These are phyloP conservation scores for Heliopora coerulea DNA, from an alignment of 92 coral and sea anemone species.

Conservation along the genomic window DNA sequence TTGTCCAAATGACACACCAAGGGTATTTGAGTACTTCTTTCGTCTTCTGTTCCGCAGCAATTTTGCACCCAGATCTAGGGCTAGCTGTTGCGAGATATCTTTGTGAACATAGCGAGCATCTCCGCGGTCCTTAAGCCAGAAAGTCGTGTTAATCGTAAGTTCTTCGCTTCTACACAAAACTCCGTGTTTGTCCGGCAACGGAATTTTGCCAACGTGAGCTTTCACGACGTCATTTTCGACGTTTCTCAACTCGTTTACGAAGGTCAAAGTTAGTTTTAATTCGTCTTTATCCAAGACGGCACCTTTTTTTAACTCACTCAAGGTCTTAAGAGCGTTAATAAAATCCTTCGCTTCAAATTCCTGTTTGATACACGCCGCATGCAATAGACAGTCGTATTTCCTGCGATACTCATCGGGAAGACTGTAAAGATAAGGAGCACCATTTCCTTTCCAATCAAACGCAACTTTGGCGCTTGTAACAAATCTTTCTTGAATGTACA, in stretches of 20 bases:
- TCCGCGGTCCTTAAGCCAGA: constrained; percentile 58
- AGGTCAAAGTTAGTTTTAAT: constrained; percentile 51
- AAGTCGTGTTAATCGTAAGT: constrained; percentile 74
- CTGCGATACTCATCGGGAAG: constrained; percentile 46
- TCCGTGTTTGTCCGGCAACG: constrained; percentile 61
- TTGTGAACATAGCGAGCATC: constrained; percentile 59
- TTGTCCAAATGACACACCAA: constrained; percentile 90
- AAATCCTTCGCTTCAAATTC: constrained; percentile 46
- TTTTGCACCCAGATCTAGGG: constrained; percentile 73
- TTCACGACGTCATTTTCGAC: constrained; percentile 17
- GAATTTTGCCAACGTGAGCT: constrained; percentile 49
- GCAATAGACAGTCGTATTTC: constrained; percentile 48
- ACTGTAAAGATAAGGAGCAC: constrained; percentile 71
- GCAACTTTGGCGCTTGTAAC: constrained; percentile 62
- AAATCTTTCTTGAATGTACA: constrained; percentile 53
- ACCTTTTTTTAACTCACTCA: constrained; percentile 50
- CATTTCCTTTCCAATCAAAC: constrained; percentile 55
- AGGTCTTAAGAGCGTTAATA: constrained; percentile 48
- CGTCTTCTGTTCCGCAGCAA: constrained; percentile 64
- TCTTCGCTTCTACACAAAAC: constrained; percentile 49
- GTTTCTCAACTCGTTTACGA: constrained; percentile 55
- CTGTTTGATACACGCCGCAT: constrained; percentile 50
- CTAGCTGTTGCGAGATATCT: constrained; percentile 61
- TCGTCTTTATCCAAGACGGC: constrained; percentile 46
- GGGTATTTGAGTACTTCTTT: constrained; percentile 66